A percentile compares a stretch with the other conserved stretches of the same genome.
Evolutionary conservation across 2,888 invertebrate genomes (phyloP).

Genomic region (Adela reaumurella): DNA sequence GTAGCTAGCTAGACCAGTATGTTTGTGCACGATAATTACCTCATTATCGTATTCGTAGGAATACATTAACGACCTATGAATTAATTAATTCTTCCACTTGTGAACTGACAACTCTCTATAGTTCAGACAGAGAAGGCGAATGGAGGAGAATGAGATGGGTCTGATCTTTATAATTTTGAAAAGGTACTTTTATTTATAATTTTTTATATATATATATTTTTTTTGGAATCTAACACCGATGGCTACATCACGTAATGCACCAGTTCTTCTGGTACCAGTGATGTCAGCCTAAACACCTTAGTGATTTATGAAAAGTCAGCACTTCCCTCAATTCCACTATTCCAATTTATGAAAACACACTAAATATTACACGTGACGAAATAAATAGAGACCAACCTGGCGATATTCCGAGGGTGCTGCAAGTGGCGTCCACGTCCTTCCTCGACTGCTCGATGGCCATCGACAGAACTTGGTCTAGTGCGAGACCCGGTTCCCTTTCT

Average conservation of each 20-base stretch:
- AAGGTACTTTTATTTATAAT: too few species aligned
- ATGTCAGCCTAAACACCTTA: too few species aligned
- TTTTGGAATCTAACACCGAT: too few species aligned
- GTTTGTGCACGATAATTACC: neutral
- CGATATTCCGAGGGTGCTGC: conserved; percentile 81
- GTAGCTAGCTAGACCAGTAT: neutral
- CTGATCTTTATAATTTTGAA: too few species aligned
- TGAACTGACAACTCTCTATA: too few species aligned
- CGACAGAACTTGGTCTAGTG: conserved; percentile 78
- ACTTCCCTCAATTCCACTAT: too few species aligned
- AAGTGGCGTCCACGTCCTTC: conserved; percentile 81
- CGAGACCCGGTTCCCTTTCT: conserved; percentile 50
- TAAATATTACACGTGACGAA: conserved; percentile 10
- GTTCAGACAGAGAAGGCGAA: conserved; percentile 3
- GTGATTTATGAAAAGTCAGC: too few species aligned
- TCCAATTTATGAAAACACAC: too few species aligned
- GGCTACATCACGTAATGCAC: too few species aligned
- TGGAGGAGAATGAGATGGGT: too few species aligned
- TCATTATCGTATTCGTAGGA: neutral
- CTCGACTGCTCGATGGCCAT: conserved; percentile 84
- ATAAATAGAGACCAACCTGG: conserved; percentile 65
- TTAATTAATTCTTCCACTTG: neutral
- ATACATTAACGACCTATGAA: neutral
- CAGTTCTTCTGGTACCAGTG: too few species aligned
- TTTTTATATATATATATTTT: too few species aligned